Base-by-base conservation (phyloP, 2,113 vertebrate species). In the Chaetops frenatus region DNA sequence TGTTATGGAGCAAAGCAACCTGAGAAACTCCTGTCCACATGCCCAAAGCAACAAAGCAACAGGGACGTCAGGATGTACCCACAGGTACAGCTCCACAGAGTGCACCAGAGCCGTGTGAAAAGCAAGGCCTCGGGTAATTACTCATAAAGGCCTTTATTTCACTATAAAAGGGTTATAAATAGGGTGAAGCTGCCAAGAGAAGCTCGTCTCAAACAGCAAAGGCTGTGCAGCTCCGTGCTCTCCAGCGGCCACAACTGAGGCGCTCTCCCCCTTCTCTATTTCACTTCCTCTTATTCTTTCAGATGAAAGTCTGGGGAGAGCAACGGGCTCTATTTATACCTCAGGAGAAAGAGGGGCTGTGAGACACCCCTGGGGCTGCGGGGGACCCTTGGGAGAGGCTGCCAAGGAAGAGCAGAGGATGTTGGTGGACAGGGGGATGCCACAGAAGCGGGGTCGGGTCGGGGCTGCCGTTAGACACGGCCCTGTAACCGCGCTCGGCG, bases 241-340 rank as follows among this genome's bases (percentile, higher is more conserved):
- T n/a, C n/a, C 0, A 0, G 31, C 0, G 0, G 71, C 66, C 20
- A 12, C 6, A 3, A 22, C 54, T 3, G 2, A 81, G 72, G 45
- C 3, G 0, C 81, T 38, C 61, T 20, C 36, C 53, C 42, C 15
- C 53, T 92, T 84, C 84, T 70, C 87, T 53, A 2, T 89, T 96
- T 89, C 6, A 13, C 67, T 95, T 94, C 91, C 89, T 84, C 94
- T 73, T 83, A 15, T 1, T 77, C 45, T 66, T 84, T 81, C 69
- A 81, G 31, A 81, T 20, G 48, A 73, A 91, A 66, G 31, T 6
- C 18, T 5, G 22, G 6, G 35, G 66, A 69, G 36, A 66, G 18
- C 62, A 88, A 56, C 0, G 0, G 28, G 67, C 67, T 73, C 81
- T 93, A 53, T 93, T 94, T 89, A 94, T 70, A 89, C 17, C 45